Evolutionary conservation across 2,113 vertebrate genomes (phyloP), one percentile per base, ranked within the genome.

Genomic region (Aphelocoma coerulescens): DNA sequence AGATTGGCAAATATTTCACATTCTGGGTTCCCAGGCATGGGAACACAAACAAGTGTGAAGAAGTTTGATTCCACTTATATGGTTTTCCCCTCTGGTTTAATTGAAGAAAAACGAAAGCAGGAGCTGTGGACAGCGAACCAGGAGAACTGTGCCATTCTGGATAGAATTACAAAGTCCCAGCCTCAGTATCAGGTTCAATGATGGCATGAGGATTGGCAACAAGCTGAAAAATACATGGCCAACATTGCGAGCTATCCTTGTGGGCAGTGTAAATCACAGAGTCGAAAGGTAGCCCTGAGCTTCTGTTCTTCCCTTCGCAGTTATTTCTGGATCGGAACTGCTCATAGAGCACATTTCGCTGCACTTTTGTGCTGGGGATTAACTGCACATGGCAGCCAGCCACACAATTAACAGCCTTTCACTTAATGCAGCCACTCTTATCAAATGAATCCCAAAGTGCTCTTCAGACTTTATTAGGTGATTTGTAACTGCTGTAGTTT

Each of bases 151-250:
- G 51, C 65, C 66, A 88, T 98, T 43, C 94, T 94, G 57, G 91
- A 89, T 39, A 98, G 96, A 84, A 95, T 98, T 96, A 96, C 89
- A 54, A 93, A 97, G 58, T 97, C 97, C 62, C 91, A 96, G 81
- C 85, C 97, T 23, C 83, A 69, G 62, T 98, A 98, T 95, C 96
- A 82, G 62, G 80, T 96, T 66, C 92, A 82, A 35, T 74, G 30
- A 67, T 98, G 98, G 98, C 97, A 97, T 10, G 93, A 98, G 80
- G 98, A 98, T 85, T 97, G 98, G 98, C 94, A 96, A 68, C 62
- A 62, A 92, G 93, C 95, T 80, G 95, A 97, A 15, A 95, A 96
- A 82, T 88, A 97, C 91, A 97, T 41, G 93, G 97, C 97, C 17
- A 97, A 83, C 27, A 68, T 98, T 72, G 61, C 61, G 2, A 97